Conservation (phyloP, 2,113 vertebrate genomes). For the Myrmecophaga tridactyla region DNA sequence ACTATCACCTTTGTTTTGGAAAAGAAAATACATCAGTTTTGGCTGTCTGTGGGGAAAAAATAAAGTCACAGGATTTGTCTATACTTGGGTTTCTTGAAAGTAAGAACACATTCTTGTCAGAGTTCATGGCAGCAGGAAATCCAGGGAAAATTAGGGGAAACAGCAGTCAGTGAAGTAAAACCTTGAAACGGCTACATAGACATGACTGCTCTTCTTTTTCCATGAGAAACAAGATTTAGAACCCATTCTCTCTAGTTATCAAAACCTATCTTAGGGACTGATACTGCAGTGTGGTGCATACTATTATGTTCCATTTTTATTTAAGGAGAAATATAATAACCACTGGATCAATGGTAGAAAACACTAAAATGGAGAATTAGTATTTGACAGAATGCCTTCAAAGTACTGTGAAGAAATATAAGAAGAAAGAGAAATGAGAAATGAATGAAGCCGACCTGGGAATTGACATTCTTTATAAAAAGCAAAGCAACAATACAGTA, state of each 20-base stretch:
- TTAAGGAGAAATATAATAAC: constrained; percentile 58
- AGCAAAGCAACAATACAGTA: constrained; percentile 15
- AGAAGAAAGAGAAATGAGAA: constrained; percentile 34
- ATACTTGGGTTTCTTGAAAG: not conserved
- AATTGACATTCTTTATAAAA: not conserved
- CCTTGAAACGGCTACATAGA: not conserved
- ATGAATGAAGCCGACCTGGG: not conserved
- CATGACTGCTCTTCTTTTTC: not conserved
- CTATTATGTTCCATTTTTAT: constrained; percentile 58
- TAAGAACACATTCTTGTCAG: not conserved
- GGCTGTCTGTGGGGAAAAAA: not conserved
- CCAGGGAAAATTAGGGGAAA: not conserved
- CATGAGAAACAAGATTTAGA: not conserved
- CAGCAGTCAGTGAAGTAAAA: not conserved
- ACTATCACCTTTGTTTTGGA: not conserved
- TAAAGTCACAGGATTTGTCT: not conserved
- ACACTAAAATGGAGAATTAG: constrained; percentile 23
- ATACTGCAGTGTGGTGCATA: not conserved
- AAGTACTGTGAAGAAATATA: constrained; percentile 56
- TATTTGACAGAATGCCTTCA: constrained; percentile 58
- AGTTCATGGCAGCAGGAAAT: not conserved
- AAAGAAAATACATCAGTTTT: not conserved
- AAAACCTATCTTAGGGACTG: constrained; percentile 43
- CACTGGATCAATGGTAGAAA: not conserved
- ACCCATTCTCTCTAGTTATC: constrained; percentile 11